These are phyloP conservation scores for Machimus rusticus DNA, from an alignment of 2,888 invertebrate species.

Conservation along the genomic window DNA sequence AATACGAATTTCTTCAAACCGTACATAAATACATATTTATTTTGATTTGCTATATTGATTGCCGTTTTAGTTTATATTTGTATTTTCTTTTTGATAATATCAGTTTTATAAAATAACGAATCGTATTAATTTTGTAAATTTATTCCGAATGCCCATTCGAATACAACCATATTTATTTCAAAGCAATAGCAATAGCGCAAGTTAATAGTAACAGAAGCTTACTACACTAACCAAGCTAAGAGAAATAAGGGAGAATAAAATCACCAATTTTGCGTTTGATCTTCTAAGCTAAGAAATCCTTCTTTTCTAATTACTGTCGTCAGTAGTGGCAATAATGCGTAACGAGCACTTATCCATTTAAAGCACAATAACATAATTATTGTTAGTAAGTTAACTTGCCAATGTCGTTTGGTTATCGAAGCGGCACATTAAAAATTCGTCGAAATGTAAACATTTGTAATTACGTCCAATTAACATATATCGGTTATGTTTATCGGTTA, in stretches of 20 bases:
- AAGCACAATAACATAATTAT: background rate
- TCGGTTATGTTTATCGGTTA: background rate
- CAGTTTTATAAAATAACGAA: background rate
- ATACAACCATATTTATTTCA: background rate
- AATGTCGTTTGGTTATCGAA: background rate
- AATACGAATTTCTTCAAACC: background rate
- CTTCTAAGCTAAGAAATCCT: background rate
- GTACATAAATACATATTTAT: background rate
- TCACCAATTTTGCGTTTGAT: background rate
- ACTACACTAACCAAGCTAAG: background rate
- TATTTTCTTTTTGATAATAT: background rate
- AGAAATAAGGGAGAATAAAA: background rate
- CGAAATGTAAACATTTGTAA: constrained; percentile 24
- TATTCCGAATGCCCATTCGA: background rate
- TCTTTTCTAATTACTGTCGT: background rate
- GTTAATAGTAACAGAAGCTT: background rate
- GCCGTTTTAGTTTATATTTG: background rate
- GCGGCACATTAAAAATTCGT: background rate
- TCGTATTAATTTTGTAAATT: background rate
- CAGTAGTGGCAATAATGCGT: background rate
- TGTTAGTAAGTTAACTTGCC: background rate
- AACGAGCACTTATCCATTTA: background rate
- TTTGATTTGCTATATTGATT: no score
- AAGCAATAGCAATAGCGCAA: background rate
- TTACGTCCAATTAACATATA: background rate